Percentiles rank a stretch among this genome's conserved stretches.
Evolutionary conservation across 2,888 invertebrate species (phyloP).

Genomic region (Eupeodes luniger): DNA sequence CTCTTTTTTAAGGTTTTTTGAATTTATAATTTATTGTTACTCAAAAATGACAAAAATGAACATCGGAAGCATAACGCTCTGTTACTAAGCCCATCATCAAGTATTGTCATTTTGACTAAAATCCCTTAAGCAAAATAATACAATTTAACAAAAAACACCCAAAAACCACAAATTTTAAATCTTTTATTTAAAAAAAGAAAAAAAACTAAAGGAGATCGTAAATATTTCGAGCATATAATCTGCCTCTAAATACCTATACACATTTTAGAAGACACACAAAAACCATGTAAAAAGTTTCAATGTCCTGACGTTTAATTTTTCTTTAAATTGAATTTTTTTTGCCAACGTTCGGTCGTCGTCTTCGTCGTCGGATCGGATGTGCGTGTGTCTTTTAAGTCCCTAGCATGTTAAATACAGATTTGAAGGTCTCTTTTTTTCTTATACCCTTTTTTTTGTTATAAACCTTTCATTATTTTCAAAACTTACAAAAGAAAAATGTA

Average conservation of each 20-base stretch:
- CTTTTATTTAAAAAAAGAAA: too few relatives aligned
- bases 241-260: not conserved
- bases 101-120: too few relatives aligned
- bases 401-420: conserved; percentile 9
- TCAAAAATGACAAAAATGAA: too few relatives aligned
- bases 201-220: not conserved
- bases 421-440: not conserved
- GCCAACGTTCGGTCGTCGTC: too few relatives aligned
- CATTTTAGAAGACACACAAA: not conserved
- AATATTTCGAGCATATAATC: not conserved
- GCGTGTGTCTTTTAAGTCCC: not conserved
- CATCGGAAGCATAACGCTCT: too few relatives aligned
- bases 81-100: too few relatives aligned
- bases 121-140: too few relatives aligned
- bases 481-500: not conserved
- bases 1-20: too few relatives aligned
- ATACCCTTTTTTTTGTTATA: not conserved
- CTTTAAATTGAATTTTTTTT: not conserved
- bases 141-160: too few relatives aligned
- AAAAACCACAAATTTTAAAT: too few relatives aligned
- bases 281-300: not conserved
- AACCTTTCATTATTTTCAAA: not conserved
- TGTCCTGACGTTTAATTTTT: conserved; percentile 8
- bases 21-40: too few relatives aligned
- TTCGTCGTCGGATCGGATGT: too few relatives aligned